Percentiles rank a stretch among this genome's conserved stretches.
These are phyloP conservation scores for Keiferia lycopersicella DNA, from an alignment of 2,888 invertebrate species.

Conservation along the genomic window DNA sequence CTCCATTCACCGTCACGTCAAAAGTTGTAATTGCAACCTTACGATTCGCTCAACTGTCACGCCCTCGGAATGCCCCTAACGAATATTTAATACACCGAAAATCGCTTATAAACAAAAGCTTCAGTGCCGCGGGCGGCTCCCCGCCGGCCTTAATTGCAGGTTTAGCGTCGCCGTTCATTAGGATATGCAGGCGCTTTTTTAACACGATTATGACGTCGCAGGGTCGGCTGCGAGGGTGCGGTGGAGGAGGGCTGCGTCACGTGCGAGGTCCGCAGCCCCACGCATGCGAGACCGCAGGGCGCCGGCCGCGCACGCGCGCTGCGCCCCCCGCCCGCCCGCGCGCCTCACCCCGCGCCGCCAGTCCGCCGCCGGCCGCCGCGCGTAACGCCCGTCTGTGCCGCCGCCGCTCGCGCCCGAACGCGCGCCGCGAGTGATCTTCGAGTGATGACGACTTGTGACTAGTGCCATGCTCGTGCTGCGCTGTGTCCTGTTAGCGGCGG, in stretches of 20 bases:
- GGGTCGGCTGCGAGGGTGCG: constrained; percentile 54
- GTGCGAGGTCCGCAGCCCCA: constrained; percentile 79
- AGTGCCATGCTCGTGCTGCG: constrained; percentile 79
- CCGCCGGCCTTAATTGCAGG: constrained; percentile 71
- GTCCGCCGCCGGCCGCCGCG: constrained; percentile 79
- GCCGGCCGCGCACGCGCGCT: constrained; percentile 71
- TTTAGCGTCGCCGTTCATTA: constrained; percentile 74
- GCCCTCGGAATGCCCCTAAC: constrained; percentile 60
- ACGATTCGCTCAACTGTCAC: constrained; percentile 65
- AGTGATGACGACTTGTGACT: constrained; percentile 79
- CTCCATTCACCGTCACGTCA: constrained; percentile 52
- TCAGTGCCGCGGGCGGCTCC: constrained; percentile 50
- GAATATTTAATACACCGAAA: constrained; percentile 69
- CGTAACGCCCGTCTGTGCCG: constrained; percentile 62
- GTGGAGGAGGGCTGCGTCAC: constrained; percentile 80
- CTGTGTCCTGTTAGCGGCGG: constrained; percentile 76
- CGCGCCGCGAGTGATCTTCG: constrained; percentile 69
- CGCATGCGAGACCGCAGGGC: constrained; percentile 80
- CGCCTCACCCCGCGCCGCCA: constrained; percentile 59
- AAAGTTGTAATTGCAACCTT: constrained; percentile 69
- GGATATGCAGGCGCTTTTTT: constrained; percentile 77
- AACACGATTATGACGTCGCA: constrained; percentile 78
- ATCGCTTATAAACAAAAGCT: constrained; percentile 64
- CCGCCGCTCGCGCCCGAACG: constrained; percentile 45
- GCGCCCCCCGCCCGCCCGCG: constrained; percentile 50